A percentile compares a stretch with the other conserved stretches of the same genome.
phyloP scores from a whole-genome alignment of 1,140 invertebrate genomes.

The Pachypeltis micranthus region DNA sequence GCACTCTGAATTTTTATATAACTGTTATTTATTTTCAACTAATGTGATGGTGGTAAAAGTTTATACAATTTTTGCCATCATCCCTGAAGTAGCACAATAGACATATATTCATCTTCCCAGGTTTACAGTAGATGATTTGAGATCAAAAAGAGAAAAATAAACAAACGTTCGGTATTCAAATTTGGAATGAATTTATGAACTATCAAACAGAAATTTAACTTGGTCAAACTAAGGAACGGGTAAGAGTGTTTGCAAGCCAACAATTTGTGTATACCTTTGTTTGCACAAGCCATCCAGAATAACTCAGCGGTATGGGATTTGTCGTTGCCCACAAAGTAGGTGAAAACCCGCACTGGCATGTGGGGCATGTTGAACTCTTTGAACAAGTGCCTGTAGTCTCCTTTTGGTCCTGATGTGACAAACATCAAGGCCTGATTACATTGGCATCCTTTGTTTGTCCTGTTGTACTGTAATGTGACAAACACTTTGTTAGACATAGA shows the following conservation, averaged over 20 bases:
- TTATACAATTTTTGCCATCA: too few species aligned
- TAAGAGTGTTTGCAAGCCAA: too few species aligned
- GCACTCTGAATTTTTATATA: too few species aligned
- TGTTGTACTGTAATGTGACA: conserved; percentile 53
- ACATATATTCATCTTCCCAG: too few species aligned
- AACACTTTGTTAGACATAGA: too few species aligned
- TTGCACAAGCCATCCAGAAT: conserved; percentile 87
- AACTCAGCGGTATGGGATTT: conserved; percentile 69
- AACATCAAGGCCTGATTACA: conserved; percentile 98
- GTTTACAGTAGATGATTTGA: too few species aligned
- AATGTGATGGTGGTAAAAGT: too few species aligned
- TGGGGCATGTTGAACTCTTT: conserved; percentile 81
- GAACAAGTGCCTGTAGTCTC: conserved; percentile 52
- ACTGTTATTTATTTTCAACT: too few species aligned
- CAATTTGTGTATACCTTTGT: conserved; percentile 69
- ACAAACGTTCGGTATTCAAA: not conserved
- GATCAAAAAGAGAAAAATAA: not conserved
- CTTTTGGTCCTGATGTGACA: conserved; percentile 79
- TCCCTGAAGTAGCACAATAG: too few species aligned
- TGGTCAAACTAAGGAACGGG: too few species aligned
- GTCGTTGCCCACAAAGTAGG: conserved; percentile 89
- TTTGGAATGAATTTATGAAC: not conserved
- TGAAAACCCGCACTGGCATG: conserved; percentile 88
- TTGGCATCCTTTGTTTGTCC: conserved; percentile 66
- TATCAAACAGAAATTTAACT: too few species aligned